phyloP scores from a whole-genome alignment of 2,888 invertebrate species.

The Tridacna crocea region DNA sequence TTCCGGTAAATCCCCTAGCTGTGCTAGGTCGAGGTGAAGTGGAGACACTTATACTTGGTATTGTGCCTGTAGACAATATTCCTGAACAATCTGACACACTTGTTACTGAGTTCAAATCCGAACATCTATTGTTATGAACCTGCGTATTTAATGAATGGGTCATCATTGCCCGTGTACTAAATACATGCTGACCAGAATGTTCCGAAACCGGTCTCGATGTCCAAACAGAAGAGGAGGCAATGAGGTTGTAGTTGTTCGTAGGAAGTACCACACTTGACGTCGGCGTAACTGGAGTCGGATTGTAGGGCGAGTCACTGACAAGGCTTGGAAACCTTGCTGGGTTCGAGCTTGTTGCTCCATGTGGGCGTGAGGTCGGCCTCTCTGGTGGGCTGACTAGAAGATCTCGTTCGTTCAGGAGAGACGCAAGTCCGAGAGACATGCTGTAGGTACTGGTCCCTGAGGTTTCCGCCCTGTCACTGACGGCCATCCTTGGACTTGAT shows the following conservation, averaged over 20 bases:
- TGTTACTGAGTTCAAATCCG: background rate
- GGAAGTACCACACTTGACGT: constrained; percentile 48
- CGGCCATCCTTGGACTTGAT: constrained; percentile 60
- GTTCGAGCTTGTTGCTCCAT: constrained; percentile 34
- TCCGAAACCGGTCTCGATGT: constrained; percentile 18
- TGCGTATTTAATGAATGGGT: background rate
- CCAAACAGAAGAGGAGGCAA: constrained; percentile 41
- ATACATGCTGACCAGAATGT: constrained; percentile 26
- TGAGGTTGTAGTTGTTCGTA: constrained; percentile 47
- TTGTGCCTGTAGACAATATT: background rate
- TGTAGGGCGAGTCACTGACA: constrained; percentile 57
- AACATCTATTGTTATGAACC: background rate
- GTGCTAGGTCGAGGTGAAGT: constrained; percentile 8
- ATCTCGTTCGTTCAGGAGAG: constrained; percentile 91
- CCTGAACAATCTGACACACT: background rate
- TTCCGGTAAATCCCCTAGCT: constrained; percentile 8
- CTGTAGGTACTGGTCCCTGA: constrained; percentile 88
- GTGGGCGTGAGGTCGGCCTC: constrained; percentile 24
- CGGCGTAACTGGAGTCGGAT: constrained; percentile 36
- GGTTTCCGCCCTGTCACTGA: constrained; percentile 18
- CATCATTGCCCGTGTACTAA: constrained; percentile 2
- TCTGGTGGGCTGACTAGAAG: constrained; percentile 82
- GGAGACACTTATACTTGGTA: constrained; percentile 15
- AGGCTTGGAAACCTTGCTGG: constrained; percentile 56
- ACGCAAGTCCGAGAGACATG: constrained; percentile 90